A percentile compares a stretch with the other conserved stretches of the same genome.
Evolutionary conservation across 2,888 invertebrate genomes (phyloP).

Genomic region (Orthosia incerta): DNA sequence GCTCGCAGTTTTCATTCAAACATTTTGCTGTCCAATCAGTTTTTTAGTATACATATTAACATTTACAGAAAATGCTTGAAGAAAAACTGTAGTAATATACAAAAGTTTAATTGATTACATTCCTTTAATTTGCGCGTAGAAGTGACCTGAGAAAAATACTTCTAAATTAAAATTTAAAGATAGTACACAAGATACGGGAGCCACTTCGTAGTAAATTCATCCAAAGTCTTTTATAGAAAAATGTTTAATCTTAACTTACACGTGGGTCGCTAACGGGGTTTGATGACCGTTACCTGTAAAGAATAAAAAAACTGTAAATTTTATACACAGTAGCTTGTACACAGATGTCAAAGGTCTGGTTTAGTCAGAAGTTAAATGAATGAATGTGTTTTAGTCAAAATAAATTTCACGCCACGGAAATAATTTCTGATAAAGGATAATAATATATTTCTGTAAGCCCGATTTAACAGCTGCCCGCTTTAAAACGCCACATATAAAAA

Average conservation of each 20-base stretch:
- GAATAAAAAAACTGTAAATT: conserved; percentile 26
- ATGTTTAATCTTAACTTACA: conserved; percentile 83
- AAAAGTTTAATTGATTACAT: conserved; percentile 61
- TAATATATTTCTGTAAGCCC: too few relatives aligned
- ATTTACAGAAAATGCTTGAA: conserved; percentile 53
- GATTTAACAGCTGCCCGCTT: too few relatives aligned
- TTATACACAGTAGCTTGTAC: not conserved
- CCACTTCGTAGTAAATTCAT: conserved; percentile 65
- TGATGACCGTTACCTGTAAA: conserved; percentile 87
- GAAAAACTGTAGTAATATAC: conserved; percentile 45
- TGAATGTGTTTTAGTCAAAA: too few relatives aligned
- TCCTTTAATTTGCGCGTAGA: conserved; percentile 62
- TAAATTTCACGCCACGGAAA: too few relatives aligned
- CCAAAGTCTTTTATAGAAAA: conserved; percentile 68
- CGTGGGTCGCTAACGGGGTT: conserved; percentile 91
- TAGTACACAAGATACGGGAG: conserved; percentile 54
- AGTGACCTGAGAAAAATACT: conserved; percentile 52
- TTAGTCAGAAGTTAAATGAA: too few relatives aligned
- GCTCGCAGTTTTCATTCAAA: conserved; percentile 41
- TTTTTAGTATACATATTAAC: conserved; percentile 62
- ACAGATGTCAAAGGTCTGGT: too few relatives aligned
- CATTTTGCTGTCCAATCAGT: conserved; percentile 42
- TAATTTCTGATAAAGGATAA: too few relatives aligned
- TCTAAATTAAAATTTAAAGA: conserved; percentile 60
- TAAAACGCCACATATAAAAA: not conserved